Conservation (phyloP, 1,140 invertebrate genomes). For the Listronotus oregonensis region DNA sequence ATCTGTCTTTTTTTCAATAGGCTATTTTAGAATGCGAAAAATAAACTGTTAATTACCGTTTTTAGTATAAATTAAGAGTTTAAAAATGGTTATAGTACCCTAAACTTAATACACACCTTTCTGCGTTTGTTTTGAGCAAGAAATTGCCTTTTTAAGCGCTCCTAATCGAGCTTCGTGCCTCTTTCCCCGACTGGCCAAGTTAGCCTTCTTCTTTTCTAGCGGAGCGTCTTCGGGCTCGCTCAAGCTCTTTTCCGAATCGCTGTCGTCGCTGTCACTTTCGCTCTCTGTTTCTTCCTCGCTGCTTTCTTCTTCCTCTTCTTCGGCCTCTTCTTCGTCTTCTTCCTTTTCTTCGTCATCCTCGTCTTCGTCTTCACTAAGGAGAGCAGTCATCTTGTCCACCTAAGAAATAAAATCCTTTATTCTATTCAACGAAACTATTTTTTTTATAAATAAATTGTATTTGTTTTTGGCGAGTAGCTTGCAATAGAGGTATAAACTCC, state of each 20-base stretch:
- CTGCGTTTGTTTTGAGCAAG: slow-evolving; percentile 81
- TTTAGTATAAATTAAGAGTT: too few relatives aligned
- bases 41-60: too few relatives aligned
- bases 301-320: slow-evolving; percentile 65
- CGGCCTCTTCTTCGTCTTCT: slow-evolving; percentile 62
- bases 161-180: slow-evolving; percentile 76
- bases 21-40: too few relatives aligned
- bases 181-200: slow-evolving; percentile 66
- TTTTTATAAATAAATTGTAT: background rate
- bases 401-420: slow-evolving; percentile 56
- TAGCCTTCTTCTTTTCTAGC: slow-evolving; percentile 67
- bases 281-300: slow-evolving; percentile 65
- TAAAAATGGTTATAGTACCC: too few relatives aligned
- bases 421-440: background rate
- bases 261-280: slow-evolving; percentile 67
- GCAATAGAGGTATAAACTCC: too few relatives aligned
- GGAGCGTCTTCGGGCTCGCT: slow-evolving; percentile 70
- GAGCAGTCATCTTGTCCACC: slow-evolving; percentile 85
- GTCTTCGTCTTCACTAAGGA: slow-evolving; percentile 80
- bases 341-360: slow-evolving; percentile 70
- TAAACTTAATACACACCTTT: slow-evolving; percentile 58
- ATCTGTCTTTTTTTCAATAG: too few relatives aligned
- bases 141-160: slow-evolving; percentile 85
- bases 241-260: slow-evolving; percentile 60
- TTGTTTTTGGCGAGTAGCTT: too few relatives aligned